Evolutionary conservation across 2,888 invertebrate species (phyloP), one percentile per base, ranked within the genome.

Genomic region (Meliscaeva auricollis): DNA sequence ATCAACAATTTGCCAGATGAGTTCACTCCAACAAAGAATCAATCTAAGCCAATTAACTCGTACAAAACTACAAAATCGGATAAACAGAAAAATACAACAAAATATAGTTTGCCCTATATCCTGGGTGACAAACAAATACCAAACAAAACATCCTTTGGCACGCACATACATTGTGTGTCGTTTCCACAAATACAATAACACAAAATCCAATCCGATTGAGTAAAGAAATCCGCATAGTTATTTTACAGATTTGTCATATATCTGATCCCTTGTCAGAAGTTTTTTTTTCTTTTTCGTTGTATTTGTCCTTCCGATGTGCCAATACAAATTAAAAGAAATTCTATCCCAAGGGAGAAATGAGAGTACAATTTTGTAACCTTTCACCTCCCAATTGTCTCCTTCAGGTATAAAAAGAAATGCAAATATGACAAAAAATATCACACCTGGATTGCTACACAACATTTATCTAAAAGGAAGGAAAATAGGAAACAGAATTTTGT

Each of bases 1-100:
- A 78, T 83, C 62, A 54, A 30, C 54, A 83, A 78, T 78, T 78
- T 56, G 48, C 54, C 78, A 73, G 78, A 77, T 69, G 62, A 62
- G 48, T 62, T 68, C 52, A 62, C 73, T 15, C 73, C 35, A 62
- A 69, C 52, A 56, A 15, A 70, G 2, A 48, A 35, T 44, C 44
- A 64, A 84, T 70, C 52, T 66, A 74, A 64, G 17, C 58, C 75
- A 75, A 84, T 83, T 74, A 76, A 77, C 35, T 48, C 48, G 17
- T 7, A 73, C 78, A 73, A 73, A 73, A 20, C 26, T 30, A 54
- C 35, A 66, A 75, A 73, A 83, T 70, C 56, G 41, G 60, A 80
- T 80, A 66, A 80, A 66, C 35, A 66, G 17, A 38, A 38, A 38
- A 38, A 4, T 44, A 44, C 15, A 68, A 11, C 15, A 48, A 62